Percentiles rank a stretch among this genome's conserved stretches.
Conservation (phyloP, 2,113 vertebrate genomes). For the Entomyzon cyanotis region DNA sequence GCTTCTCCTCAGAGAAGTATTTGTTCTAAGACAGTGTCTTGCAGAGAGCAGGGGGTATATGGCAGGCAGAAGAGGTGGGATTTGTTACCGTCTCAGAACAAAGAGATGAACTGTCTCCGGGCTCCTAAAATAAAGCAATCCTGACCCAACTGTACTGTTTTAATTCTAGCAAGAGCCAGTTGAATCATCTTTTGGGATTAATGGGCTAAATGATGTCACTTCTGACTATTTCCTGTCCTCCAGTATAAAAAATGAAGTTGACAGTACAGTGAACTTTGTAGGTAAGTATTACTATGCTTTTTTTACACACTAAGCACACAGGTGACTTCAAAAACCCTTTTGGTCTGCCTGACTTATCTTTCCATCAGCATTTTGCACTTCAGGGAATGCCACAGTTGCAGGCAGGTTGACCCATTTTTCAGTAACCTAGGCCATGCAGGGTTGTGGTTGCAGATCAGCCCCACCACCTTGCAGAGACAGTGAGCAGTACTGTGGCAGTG, state of each 20-base stretch:
- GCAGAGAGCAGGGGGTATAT: neutral
- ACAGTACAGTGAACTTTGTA: conserved; percentile 83
- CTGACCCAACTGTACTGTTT: conserved; percentile 55
- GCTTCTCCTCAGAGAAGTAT: neutral
- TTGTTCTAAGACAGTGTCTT: neutral
- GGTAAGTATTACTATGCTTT: conserved; percentile 70
- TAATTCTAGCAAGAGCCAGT: conserved; percentile 82
- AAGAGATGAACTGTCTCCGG: neutral
- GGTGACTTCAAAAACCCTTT: neutral
- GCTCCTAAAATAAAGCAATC: conserved; percentile 19
- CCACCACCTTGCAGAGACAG: neutral
- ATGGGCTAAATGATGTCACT: conserved; percentile 76
- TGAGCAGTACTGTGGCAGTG: neutral
- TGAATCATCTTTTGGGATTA: conserved; percentile 79
- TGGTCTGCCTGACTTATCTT: neutral
- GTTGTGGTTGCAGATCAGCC: neutral
- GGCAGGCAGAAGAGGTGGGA: neutral
- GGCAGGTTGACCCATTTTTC: neutral
- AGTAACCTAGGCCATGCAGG: neutral
- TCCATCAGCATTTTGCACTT: neutral
- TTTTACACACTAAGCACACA: neutral
- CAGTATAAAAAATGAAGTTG: conserved; percentile 80
- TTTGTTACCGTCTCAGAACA: neutral
- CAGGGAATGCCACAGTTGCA: neutral
- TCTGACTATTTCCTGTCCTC: conserved; percentile 76